Evolutionary conservation across 2,888 invertebrate species (phyloP).

Genomic region (Artemia sinica): DNA sequence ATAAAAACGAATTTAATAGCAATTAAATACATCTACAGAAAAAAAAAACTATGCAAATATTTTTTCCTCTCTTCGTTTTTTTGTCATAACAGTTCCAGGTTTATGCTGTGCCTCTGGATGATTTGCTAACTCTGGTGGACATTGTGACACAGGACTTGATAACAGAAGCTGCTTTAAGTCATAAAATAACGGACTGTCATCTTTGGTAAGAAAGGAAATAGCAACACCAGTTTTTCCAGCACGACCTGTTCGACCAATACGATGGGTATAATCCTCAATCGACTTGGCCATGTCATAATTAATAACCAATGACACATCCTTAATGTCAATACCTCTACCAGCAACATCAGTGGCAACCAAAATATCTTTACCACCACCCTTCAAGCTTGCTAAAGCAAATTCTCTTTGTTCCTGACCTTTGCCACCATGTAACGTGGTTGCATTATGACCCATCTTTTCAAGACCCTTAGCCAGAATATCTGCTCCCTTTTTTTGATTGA

Average conservation of each 20-base stretch:
- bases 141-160: conserved; percentile 75
- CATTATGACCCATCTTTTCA: conserved; percentile 89
- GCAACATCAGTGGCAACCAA: conserved; percentile 98
- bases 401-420: conserved; percentile 99
- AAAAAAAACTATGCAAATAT: conserved; percentile 55
- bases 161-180: conserved; percentile 84
- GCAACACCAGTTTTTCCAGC: conserved; percentile 95
- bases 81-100: conserved; percentile 73
- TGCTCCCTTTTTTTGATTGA: conserved; percentile 99
- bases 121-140: conserved; percentile 89
- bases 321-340: conserved; percentile 99
- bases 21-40: background rate
- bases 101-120: conserved; percentile 97
- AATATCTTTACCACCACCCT: conserved; percentile 89
- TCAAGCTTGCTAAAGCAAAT: conserved; percentile 87
- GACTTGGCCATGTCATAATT: conserved; percentile 99
- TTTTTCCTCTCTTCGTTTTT: conserved; percentile 82
- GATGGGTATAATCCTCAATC: conserved; percentile 93
- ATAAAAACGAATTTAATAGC: no score
- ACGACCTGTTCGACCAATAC: conserved; percentile 96
- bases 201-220: conserved; percentile 89
- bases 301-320: conserved; percentile 95
- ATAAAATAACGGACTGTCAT: conserved; percentile 84
- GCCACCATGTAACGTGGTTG: conserved; percentile 94
- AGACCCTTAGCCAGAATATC: conserved; percentile 91